phyloP scores from a whole-genome alignment of 2,113 vertebrate genomes.

The Pungitius pungitius region DNA sequence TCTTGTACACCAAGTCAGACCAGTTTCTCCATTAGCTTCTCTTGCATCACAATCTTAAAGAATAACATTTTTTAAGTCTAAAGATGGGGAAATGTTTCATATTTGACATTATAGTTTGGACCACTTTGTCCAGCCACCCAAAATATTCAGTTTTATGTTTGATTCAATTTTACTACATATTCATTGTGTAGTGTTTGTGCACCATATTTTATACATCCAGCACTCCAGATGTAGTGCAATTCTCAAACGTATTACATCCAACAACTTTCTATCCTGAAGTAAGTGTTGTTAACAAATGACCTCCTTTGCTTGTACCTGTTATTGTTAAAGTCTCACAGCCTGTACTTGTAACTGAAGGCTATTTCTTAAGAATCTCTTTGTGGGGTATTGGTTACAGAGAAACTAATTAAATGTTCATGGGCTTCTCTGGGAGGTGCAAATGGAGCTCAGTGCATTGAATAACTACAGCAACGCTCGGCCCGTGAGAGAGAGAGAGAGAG shows the following conservation, averaged over 20 bases:
- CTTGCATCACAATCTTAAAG: not conserved
- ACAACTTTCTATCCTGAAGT: not conserved
- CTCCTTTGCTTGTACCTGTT: constrained; percentile 1
- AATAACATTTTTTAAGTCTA: not conserved
- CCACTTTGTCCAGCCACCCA: not conserved
- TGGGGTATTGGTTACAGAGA: constrained; percentile 2
- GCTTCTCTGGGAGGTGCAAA: constrained; percentile 27
- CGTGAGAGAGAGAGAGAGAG: constrained; percentile 26
- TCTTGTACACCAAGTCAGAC: not conserved
- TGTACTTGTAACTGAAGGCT: not conserved
- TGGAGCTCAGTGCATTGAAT: constrained; percentile 19
- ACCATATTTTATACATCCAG: not conserved
- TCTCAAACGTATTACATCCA: not conserved
- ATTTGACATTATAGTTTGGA: not conserved
- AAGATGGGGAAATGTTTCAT: not conserved
- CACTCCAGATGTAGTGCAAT: not conserved
- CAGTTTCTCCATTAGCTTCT: not conserved
- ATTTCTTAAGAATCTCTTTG: constrained; percentile 8
- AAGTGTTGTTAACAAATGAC: not conserved
- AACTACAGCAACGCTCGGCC: constrained; percentile 16
- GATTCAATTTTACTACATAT: not conserved
- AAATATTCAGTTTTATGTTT: not conserved
- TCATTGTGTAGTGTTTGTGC: not conserved
- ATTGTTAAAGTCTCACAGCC: constrained; percentile 1
- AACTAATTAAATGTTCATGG: constrained; percentile 3